A percentile compares a stretch with the other conserved stretches of the same genome.
phyloP scores from a whole-genome alignment of 1,140 invertebrate species.

The Calycopis cecrops region DNA sequence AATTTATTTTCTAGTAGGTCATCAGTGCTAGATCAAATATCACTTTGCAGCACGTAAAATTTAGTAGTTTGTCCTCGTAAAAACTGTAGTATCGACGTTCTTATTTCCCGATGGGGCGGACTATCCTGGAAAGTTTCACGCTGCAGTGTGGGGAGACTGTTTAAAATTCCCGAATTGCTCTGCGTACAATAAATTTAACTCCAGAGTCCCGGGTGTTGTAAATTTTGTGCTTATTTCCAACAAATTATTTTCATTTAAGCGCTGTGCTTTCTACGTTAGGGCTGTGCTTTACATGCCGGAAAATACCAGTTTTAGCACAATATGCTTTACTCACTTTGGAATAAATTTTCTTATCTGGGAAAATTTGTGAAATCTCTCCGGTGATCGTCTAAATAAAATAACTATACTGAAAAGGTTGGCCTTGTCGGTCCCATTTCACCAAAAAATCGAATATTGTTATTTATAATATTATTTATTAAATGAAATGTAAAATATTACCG shows the following conservation, averaged over 20 bases:
- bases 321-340: conserved; percentile 1
- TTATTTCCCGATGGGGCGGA: conserved; percentile 15
- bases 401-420: no score
- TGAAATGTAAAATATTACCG: no score
- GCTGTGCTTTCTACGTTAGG: conserved; percentile 14
- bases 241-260: conserved; percentile 33
- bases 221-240: conserved; percentile 48
- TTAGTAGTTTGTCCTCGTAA: conserved; percentile 16
- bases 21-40: neutral
- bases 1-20: neutral
- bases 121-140: conserved; percentile 14
- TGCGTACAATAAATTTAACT: conserved; percentile 51
- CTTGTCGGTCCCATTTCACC: no score
- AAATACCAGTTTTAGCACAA: conserved; percentile 27
- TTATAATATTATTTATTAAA: neutral
- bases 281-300: conserved; percentile 7
- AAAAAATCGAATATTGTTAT: neutral
- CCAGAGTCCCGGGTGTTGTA: conserved; percentile 34
- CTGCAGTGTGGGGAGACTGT: conserved; percentile 26
- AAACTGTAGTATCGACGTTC: conserved; percentile 16
- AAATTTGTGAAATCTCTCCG: neutral
- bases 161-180: conserved; percentile 51
- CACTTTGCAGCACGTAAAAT: neutral
- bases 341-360: conserved; percentile 20
- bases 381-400: no score